Percentiles rank a stretch among this genome's conserved stretches.
phyloP scores from a whole-genome alignment of 2,888 invertebrate genomes.

The Idaea straminata region DNA sequence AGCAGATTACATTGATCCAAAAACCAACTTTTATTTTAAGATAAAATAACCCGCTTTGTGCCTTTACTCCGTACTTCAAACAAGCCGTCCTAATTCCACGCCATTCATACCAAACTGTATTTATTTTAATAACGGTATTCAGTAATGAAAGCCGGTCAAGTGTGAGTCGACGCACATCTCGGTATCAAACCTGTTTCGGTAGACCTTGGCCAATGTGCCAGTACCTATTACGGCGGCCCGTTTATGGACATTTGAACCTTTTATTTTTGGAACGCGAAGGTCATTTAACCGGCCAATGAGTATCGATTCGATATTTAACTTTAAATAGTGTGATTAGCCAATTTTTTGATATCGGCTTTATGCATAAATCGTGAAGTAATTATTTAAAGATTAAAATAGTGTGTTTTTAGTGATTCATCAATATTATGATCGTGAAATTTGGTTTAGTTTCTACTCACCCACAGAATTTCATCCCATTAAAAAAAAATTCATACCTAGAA shows the following conservation, averaged over 20 bases:
- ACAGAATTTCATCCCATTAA: too few relatives aligned
- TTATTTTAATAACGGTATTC: slow-evolving; percentile 29
- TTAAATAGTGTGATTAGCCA: not conserved
- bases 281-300: not conserved
- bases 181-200: slow-evolving; percentile 22
- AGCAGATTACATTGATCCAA: not conserved
- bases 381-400: too few relatives aligned
- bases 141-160: slow-evolving; percentile 28
- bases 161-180: slow-evolving; percentile 10
- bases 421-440: too few relatives aligned
- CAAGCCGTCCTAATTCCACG: slow-evolving; percentile 9
- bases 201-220: slow-evolving; percentile 20
- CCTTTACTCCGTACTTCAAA: not conserved
- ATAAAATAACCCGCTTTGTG: not conserved
- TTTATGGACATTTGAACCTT: not conserved
- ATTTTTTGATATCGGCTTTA: too few relatives aligned
- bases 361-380: too few relatives aligned
- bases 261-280: slow-evolving; percentile 1
- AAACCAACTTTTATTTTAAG: not conserved
- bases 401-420: too few relatives aligned
- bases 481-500: too few relatives aligned
- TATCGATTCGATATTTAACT: not conserved
- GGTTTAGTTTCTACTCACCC: too few relatives aligned
- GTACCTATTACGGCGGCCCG: not conserved
- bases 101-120: slow-evolving; percentile 16